Percentiles rank a stretch among this genome's conserved stretches.
phyloP scores from a whole-genome alignment of 2,113 vertebrate species.

The Raja brachyura region DNA sequence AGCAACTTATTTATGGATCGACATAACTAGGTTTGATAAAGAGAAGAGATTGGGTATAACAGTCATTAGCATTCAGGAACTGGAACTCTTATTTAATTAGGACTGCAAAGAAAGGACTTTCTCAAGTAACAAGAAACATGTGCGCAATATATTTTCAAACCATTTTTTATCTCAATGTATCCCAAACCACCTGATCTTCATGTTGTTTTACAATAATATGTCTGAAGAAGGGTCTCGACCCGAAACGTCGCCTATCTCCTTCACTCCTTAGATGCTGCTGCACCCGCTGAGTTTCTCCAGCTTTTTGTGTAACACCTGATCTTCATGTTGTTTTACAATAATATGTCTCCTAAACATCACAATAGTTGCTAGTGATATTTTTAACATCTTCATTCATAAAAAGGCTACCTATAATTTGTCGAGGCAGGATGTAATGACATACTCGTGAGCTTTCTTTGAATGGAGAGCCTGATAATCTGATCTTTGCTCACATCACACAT shows the following conservation, averaged over 20 bases:
- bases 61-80: not conserved
- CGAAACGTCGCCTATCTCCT: too few species aligned
- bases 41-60: not conserved
- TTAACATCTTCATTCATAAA: not conserved
- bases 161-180: not conserved
- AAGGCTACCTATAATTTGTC: not conserved
- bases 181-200: not conserved
- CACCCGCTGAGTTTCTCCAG: too few species aligned
- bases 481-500: not conserved
- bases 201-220: not conserved
- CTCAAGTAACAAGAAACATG: not conserved
- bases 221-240: too few species aligned
- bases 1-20: not conserved
- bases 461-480: not conserved
- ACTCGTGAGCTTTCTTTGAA: not conserved
- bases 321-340: not conserved
- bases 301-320: too few species aligned
- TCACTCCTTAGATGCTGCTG: too few species aligned
- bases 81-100: constrained; percentile 12
- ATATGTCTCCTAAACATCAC: not conserved
- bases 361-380: not conserved
- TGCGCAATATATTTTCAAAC: not conserved
- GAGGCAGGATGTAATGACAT: not conserved
- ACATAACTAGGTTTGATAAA: not conserved
- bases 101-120: not conserved